Evolutionary conservation across 2,113 vertebrate species (phyloP), one percentile per base, ranked within the genome.

Genomic region (Gymnobelideus leadbeateri): DNA sequence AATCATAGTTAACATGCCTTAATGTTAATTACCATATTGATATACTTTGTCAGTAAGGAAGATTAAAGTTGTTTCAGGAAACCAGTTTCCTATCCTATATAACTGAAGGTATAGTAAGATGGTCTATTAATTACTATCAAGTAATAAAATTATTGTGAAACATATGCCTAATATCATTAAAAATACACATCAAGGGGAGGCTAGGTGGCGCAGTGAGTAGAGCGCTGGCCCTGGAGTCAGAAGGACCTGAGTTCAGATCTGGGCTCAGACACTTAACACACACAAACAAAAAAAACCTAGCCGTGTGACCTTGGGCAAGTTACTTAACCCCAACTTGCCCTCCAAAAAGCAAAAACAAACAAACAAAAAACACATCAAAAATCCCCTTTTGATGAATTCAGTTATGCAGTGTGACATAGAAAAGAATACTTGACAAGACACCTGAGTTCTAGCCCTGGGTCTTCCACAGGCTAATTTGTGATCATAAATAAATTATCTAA

Each of bases 61-160:
- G 50, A 14, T 84, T 53, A 92, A 54, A 90, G 51, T 92, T 49
- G 54, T 95, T 19, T 55, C 55, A 93, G 95, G 92, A 93, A 96
- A 94, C 8, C 37, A 55, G 43, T 9, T 50, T 93, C 84, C 93
- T 47, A 89, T 51, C 51, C 26, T 94, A 23, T 51, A 7, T 94
- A 77, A n/a, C 14, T n/a, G 31, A 8, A 37, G 37, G 68, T 77
- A 61, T 77, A 68, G 3, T 16, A n/a, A 77, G 68, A 77, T 21
- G 5, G 6, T 77, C 37, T n/a, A 7, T 77, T 37, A 77, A n/a
- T 77, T 77, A 19, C 37, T 77, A 84, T 84, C 37, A 84, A 23
- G n/a, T 21, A 43, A 77, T 77, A 43, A 84, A 23, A 84, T 84
- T 84, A 84, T 43, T 43, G n/a, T 84, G n/a, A 84, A 84, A 84